Base-by-base conservation (phyloP, 2,888 invertebrate species). In the Aproaerema taeniolella region DNA sequence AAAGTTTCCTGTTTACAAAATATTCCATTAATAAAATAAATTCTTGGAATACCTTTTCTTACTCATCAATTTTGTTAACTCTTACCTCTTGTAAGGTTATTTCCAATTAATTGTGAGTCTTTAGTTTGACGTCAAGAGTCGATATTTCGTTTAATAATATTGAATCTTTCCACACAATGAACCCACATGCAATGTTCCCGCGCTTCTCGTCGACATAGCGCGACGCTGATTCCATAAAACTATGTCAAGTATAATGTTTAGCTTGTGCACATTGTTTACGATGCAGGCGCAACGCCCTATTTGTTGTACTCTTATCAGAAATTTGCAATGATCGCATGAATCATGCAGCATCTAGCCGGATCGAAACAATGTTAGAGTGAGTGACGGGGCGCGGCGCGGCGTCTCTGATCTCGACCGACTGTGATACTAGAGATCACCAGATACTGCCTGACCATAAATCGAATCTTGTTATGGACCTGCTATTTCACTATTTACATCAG, bases 281-380 rank as follows among this genome's bases (percentile, higher is more conserved):
- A n/a, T n/a, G n/a, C n/a, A n/a, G n/a, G 61, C 63, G 78, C 72
- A 77, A 69, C 76, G 82, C 68, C 76, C 80, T 72, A 77, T 79
- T 81, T 77, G 68, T 66, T 72, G 72, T 71, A 73, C 70, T 78
- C 76, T 80, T 79, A 81, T 81, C 81, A 68, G 57, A 61, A 75
- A 72, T 66, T 70, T 70, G n/a, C n/a, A n/a, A 67, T 57, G 56
- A 52, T 42, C 52, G 60, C 55, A 80, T 83, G 82, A 81, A 73
- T 82, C 80, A 82, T 74, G 13, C 37, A 52, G 63, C 61, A 67
- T 71, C 73, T 70, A 63, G 67, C 58, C 66, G 61, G 61, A 28
- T 56, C 65, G 67, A 69, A 72, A 81, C 81, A 82, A 82, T 85
- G 70, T 67, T 57, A 55, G 61, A 62, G 58, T 70, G 78, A 81